Conservation (phyloP, 2,113 vertebrate genomes). For the Protomyctophum bolini region DNA sequence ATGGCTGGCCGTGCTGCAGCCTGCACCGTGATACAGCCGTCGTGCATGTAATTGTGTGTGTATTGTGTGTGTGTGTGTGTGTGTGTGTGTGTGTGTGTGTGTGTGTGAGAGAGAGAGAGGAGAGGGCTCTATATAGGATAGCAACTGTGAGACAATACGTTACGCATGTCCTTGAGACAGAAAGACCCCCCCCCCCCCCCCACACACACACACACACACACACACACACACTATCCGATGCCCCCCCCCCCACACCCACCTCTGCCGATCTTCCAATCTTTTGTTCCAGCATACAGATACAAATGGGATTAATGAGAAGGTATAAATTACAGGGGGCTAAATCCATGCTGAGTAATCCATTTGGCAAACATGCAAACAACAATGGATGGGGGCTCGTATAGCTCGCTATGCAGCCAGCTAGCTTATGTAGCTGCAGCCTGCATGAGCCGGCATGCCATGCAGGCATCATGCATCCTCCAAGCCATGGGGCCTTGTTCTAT, state of each 20-base stretch:
- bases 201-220: neutral
- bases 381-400: slow-evolving; percentile 40
- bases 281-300: slow-evolving; percentile 73
- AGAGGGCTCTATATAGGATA: slow-evolving; percentile 42
- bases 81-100: too few species aligned
- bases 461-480: neutral
- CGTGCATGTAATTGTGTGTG: slow-evolving; percentile 38
- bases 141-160: slow-evolving; percentile 66
- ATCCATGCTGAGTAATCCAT: slow-evolving; percentile 76
- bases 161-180: slow-evolving; percentile 64
- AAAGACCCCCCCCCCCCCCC: slow-evolving; percentile 9
- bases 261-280: slow-evolving; percentile 53
- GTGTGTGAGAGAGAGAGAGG: neutral
- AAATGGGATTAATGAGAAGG: slow-evolving; percentile 79
- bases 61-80: neutral
- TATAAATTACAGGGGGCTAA: slow-evolving; percentile 75
- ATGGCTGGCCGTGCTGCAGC: slow-evolving; percentile 28
- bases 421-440: neutral
- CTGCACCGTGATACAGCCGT: slow-evolving; percentile 59
- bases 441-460: slow-evolving; percentile 14
- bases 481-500: too few species aligned
- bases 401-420: slow-evolving; percentile 37
- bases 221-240: slow-evolving; percentile 7
- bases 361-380: slow-evolving; percentile 74
- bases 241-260: slow-evolving; percentile 22